Percentiles rank a stretch among this genome's conserved stretches.
Conservation (phyloP, 2,888 invertebrate species). For the Xylocampa areola region DNA sequence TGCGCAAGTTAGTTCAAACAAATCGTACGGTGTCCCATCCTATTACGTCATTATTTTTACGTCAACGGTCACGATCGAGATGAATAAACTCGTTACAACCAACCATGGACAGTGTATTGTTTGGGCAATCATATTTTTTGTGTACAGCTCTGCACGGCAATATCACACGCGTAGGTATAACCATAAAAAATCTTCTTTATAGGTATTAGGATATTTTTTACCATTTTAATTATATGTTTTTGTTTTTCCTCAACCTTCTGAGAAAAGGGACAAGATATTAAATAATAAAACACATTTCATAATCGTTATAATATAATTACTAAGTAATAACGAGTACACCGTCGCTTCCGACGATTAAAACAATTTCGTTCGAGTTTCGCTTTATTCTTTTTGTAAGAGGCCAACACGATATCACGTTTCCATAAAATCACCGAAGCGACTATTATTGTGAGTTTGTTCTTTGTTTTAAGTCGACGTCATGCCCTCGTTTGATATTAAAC, state of each 20-base stretch:
- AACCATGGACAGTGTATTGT: constrained; percentile 55
- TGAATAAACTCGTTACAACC: constrained; percentile 58
- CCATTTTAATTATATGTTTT: constrained; percentile 4
- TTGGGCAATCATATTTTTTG: constrained; percentile 50
- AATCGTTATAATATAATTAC: constrained; percentile 65
- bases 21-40: constrained; percentile 87
- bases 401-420: constrained; percentile 88
- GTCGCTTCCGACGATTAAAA: constrained; percentile 88
- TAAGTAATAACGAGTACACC: constrained; percentile 72
- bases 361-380: constrained; percentile 85
- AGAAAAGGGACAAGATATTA: constrained; percentile 10
- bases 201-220: constrained; percentile 34
- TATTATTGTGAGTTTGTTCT: constrained; percentile 78
- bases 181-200: constrained; percentile 40
- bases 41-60: constrained; percentile 80
- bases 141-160: constrained; percentile 26
- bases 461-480: constrained; percentile 71
- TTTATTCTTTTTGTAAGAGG: constrained; percentile 87
- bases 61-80: constrained; percentile 67
- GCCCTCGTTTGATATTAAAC: constrained; percentile 49
- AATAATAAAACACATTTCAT: constrained; percentile 31
- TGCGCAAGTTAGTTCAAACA: constrained; percentile 89
- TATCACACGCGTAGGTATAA: constrained; percentile 45
- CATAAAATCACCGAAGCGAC: constrained; percentile 89
- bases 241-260: constrained; percentile 10